Conservation (phyloP, 2,113 vertebrate species). For the Ceuthmochares aereus region DNA sequence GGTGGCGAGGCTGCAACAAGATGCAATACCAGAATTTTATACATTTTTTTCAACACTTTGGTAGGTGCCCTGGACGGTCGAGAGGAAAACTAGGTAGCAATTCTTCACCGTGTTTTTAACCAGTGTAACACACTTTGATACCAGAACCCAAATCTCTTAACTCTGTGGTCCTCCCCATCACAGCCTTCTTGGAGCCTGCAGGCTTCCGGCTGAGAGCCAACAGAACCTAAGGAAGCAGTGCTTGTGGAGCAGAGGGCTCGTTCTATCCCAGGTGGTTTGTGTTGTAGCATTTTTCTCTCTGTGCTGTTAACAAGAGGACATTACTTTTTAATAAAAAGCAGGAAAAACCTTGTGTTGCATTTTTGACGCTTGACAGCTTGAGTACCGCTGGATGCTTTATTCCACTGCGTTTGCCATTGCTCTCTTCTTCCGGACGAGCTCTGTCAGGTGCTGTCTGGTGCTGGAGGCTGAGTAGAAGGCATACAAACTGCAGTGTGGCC, state of each 20-base stretch:
- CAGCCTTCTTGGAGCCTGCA: background rate
- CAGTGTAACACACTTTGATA: slow-evolving; percentile 47
- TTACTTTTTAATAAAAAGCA: slow-evolving; percentile 83
- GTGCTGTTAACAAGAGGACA: slow-evolving; percentile 77
- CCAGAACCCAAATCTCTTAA: slow-evolving; percentile 1
- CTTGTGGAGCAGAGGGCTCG: slow-evolving; percentile 48
- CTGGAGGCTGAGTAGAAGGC: accelerated
- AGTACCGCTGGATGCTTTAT: background rate
- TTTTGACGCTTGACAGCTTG: background rate
- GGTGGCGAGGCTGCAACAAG: slow-evolving; percentile 19
- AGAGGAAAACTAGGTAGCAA: background rate
- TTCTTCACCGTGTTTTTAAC: slow-evolving; percentile 38
- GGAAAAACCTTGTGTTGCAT: slow-evolving; percentile 18
- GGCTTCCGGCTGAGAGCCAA: background rate
- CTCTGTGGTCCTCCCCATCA: background rate
- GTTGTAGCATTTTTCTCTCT: slow-evolving; percentile 70
- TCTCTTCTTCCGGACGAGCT: background rate
- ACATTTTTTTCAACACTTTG: background rate
- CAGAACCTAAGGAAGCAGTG: background rate
- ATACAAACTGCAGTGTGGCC: accelerated
- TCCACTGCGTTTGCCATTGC: background rate
- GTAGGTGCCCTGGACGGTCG: background rate
- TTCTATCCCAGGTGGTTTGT: slow-evolving; percentile 76
- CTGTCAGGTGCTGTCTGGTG: accelerated
- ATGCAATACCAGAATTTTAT: slow-evolving; percentile 34